phyloP scores from a whole-genome alignment of 1,140 invertebrate genomes.

The Theocolax elegans region DNA sequence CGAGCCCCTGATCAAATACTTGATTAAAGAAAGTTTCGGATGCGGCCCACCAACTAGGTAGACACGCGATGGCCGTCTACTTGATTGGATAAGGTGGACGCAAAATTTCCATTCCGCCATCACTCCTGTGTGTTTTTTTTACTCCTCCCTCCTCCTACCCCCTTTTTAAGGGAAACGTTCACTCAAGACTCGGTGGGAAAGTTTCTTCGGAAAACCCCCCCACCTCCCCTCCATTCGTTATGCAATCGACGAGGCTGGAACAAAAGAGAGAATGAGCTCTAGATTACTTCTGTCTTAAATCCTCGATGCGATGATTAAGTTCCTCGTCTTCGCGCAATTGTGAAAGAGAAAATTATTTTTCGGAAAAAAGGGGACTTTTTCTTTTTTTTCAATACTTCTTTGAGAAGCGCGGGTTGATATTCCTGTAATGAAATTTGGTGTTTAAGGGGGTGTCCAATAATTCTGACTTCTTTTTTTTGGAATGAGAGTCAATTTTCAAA shows the following conservation, averaged over 20 bases:
- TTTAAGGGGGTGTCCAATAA: no score
- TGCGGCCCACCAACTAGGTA: constrained; percentile 47
- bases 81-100: constrained; percentile 54
- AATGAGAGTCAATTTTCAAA: no score
- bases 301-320: no score
- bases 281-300: constrained; percentile 8
- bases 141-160: no score
- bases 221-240: not conserved
- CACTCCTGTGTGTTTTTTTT: no score
- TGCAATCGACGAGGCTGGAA: constrained; percentile 35
- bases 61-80: constrained; percentile 39
- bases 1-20: constrained; percentile 55
- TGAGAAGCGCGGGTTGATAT: no score
- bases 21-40: constrained; percentile 60
- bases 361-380: no score
- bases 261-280: constrained; percentile 8
- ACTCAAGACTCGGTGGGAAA: not conserved
- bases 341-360: no score
- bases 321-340: no score
- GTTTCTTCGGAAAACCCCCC: constrained; percentile 24
- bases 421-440: no score
- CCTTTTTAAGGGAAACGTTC: not conserved
- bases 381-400: no score
- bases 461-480: no score
- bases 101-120: constrained; percentile 44